A percentile compares a stretch with the other conserved stretches of the same genome.
These are phyloP conservation scores for Paracentrotus lividus DNA, from an alignment of 53 echinoderm and acorn worm genomes.

Conservation along the genomic window DNA sequence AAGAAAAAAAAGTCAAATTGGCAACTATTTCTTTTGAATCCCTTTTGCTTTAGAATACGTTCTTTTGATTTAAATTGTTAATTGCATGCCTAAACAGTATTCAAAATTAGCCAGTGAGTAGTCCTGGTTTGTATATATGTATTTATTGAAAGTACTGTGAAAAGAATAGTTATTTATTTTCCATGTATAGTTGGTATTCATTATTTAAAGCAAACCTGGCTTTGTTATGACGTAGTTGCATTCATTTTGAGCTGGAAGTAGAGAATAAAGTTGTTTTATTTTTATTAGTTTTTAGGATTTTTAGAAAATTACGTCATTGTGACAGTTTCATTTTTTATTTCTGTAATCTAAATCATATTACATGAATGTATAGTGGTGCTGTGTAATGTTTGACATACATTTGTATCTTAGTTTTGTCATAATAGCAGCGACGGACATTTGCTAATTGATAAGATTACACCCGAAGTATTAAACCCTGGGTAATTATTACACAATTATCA, in stretches of 20 bases:
- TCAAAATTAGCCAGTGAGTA: neutral
- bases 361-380: neutral
- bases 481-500: neutral
- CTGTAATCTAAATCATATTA: neutral
- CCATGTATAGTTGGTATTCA: constrained; percentile 28
- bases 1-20: too few relatives aligned
- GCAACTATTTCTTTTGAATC: neutral
- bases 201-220: neutral
- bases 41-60: neutral
- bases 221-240: neutral
- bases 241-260: neutral
- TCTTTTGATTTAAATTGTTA: neutral
- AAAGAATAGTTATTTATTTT: constrained; percentile 6
- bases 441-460: neutral
- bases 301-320: neutral
- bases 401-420: neutral
- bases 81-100: constrained; percentile 45
- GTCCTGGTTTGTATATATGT: neutral
- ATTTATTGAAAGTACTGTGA: constrained; percentile 42
- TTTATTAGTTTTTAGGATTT: neutral
- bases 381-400: neutral
- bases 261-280: neutral
- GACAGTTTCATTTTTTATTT: neutral
- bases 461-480: neutral
- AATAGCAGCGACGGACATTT: neutral